phyloP scores from a whole-genome alignment of 2,113 vertebrate genomes.

The Antennarius striatus region DNA sequence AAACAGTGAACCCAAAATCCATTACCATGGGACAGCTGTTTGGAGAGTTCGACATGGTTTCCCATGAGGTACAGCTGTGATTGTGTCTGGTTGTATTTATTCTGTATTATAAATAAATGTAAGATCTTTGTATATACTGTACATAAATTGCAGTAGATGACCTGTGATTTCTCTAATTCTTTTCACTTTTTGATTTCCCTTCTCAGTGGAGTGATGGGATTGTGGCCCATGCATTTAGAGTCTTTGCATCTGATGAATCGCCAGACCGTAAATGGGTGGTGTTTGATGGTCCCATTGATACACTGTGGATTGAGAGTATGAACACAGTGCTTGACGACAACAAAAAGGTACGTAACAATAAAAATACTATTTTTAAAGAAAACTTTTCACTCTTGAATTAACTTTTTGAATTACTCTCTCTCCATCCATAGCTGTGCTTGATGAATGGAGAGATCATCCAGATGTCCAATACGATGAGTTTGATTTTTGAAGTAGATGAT shows the following conservation, averaged over 20 bases:
- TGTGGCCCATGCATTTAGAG: slow-evolving; percentile 86
- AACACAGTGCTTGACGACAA: slow-evolving; percentile 96
- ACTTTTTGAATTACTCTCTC: background rate
- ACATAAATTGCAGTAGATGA: too few species aligned
- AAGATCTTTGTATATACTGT: too few species aligned
- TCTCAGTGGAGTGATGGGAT: slow-evolving; percentile 86
- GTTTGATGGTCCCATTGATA: slow-evolving; percentile 96
- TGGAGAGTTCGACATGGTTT: slow-evolving; percentile 89
- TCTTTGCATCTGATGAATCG: slow-evolving; percentile 83
- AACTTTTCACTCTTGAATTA: background rate
- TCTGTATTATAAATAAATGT: too few species aligned
- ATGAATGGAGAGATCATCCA: slow-evolving; percentile 98
- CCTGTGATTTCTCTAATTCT: too few species aligned
- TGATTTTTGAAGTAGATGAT: slow-evolving; percentile 92
- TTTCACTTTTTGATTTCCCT: too few species aligned
- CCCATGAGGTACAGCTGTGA: slow-evolving; percentile 77
- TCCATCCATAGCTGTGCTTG: slow-evolving; percentile 84
- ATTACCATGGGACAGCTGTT: slow-evolving; percentile 93
- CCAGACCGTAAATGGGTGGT: slow-evolving; percentile 90
- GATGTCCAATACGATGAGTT: slow-evolving; percentile 93
- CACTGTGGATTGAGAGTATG: slow-evolving; percentile 98
- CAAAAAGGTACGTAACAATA: slow-evolving; percentile 83
- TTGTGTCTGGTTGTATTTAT: too few species aligned
- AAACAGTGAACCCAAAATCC: slow-evolving; percentile 90
- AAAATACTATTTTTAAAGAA: background rate